Percentiles rank a stretch among this genome's conserved stretches.
These are phyloP conservation scores for Cryptocephalus primarius DNA, from an alignment of 2,888 invertebrate species.

Conservation along the genomic window DNA sequence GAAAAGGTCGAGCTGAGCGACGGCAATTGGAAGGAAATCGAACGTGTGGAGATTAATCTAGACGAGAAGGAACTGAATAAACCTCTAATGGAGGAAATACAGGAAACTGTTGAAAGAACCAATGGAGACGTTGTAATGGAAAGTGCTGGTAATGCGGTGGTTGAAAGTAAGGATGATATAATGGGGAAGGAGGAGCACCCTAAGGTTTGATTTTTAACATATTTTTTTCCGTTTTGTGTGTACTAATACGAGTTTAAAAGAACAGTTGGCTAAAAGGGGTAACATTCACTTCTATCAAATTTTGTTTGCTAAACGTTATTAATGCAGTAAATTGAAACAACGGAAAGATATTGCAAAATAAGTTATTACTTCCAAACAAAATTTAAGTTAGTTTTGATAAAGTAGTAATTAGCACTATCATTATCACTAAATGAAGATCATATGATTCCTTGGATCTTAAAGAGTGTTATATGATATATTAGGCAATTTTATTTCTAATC, in stretches of 20 bases:
- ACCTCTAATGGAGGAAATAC: slow-evolving; percentile 7
- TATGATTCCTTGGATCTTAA: too few species aligned
- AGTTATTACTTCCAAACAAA: too few species aligned
- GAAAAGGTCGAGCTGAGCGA: slow-evolving; percentile 33
- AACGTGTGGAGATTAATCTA: slow-evolving; percentile 26
- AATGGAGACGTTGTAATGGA: slow-evolving; percentile 6
- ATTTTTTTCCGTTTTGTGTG: slow-evolving; percentile 8
- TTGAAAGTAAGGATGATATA: slow-evolving; percentile 13
- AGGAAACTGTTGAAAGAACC: slow-evolving; percentile 8
- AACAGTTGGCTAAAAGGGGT: too few species aligned
- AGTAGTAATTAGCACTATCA: too few species aligned
- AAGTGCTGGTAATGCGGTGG: slow-evolving; percentile 11
- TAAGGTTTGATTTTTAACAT: slow-evolving; percentile 18
- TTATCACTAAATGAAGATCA: too few species aligned
- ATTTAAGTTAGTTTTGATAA: too few species aligned
- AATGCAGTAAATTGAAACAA: too few species aligned
- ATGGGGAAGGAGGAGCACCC: slow-evolving; percentile 13
- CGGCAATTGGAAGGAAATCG: slow-evolving; percentile 36
- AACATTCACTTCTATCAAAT: too few species aligned
- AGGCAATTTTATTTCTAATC: too few species aligned
- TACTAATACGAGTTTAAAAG: not conserved
- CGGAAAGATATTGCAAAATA: too few species aligned
- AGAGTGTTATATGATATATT: too few species aligned
- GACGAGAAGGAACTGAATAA: slow-evolving; percentile 7
- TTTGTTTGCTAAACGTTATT: too few species aligned